Conservation (phyloP, 2,797 vertebrate genomes). For the Ptychobarbus kaznakovi region DNA sequence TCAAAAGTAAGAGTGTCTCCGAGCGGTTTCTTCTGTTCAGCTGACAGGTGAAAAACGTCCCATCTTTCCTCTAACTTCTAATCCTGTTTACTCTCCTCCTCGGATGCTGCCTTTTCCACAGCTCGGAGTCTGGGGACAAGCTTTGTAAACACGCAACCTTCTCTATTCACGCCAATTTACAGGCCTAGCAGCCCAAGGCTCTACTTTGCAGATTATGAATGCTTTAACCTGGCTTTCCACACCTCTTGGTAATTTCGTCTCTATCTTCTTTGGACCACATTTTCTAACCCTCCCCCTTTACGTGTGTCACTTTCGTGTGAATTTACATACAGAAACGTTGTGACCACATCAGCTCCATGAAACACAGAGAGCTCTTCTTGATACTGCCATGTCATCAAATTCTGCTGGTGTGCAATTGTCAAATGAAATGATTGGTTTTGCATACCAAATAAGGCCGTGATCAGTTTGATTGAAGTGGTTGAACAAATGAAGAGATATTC, state of each 20-base stretch:
- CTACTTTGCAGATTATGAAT: constrained; percentile 61
- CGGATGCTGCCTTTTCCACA: constrained; percentile 49
- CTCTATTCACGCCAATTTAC: constrained; percentile 56
- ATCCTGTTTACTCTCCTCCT: constrained; percentile 57
- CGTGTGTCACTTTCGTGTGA: not conserved
- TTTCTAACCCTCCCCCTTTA: constrained; percentile 17
- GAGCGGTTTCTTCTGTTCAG: constrained; percentile 49
- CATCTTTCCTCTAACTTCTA: constrained; percentile 54
- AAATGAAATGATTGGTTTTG: constrained; percentile 27
- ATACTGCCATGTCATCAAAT: constrained; percentile 21
- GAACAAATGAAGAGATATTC: constrained; percentile 43
- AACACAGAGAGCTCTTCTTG: constrained; percentile 11
- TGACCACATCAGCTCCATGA: constrained; percentile 9
- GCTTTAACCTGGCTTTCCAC: constrained; percentile 52
- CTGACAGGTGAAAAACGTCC: constrained; percentile 58
- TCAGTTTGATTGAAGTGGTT: constrained; percentile 41
- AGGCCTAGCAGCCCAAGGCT: constrained; percentile 61
- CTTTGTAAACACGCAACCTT: constrained; percentile 55
- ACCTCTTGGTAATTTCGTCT: constrained; percentile 50
- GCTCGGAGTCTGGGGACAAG: constrained; percentile 50
- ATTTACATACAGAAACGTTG: constrained; percentile 30
- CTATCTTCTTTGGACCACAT: constrained; percentile 55
- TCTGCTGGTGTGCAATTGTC: constrained; percentile 20
- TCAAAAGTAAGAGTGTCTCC: constrained; percentile 25
- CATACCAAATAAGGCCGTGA: constrained; percentile 31